Evolutionary conservation across 2,888 invertebrate species (phyloP), one percentile per base, ranked within the genome.

Genomic region (Thera obeliscata): DNA sequence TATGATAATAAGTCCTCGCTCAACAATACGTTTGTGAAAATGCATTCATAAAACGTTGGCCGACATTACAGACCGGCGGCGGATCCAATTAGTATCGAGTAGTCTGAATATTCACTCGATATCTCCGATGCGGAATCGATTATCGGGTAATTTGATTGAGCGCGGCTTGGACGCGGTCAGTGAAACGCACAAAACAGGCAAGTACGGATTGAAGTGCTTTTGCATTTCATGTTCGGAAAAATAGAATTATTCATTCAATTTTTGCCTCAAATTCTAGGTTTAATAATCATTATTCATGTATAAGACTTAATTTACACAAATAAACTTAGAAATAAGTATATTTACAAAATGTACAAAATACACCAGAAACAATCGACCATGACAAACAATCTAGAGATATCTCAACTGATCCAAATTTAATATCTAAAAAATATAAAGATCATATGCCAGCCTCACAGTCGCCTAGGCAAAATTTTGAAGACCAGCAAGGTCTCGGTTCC

Each of bases 51-150:
- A 70, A 69, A 60, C 65, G 55, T 61, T 56, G 50, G 57, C 43
- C 69, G 67, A 48, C 63, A 56, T 66, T 70, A 69, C 80, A 79
- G 82, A 80, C 85, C 82, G 82, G 81, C 82, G 82, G 81, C 83
- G 82, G 80, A 80, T 87, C 86, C 87, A 89, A 89, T 90, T 89
- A 89, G 84, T 81, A 76, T 83, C 81, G 85, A 88, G 85, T 83
- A 82, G 82, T 82, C 86, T 88, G 88, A 89, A 89, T 89, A 89
- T 89, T 88, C 87, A 86, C 80, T 83, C 81, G 80, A 73, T 79
- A 84, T 83, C 84, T 85, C 78, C 84, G 83, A 85, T 82, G 80
- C 84, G 76, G 81, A 88, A 82, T 86, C 84, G 86, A 87, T 87
- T 87, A 87, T 83, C 77, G 78, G 77, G 81, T 83, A 82, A 74